Conservation (phyloP, 2,113 vertebrate species). For the Naja naja region DNA sequence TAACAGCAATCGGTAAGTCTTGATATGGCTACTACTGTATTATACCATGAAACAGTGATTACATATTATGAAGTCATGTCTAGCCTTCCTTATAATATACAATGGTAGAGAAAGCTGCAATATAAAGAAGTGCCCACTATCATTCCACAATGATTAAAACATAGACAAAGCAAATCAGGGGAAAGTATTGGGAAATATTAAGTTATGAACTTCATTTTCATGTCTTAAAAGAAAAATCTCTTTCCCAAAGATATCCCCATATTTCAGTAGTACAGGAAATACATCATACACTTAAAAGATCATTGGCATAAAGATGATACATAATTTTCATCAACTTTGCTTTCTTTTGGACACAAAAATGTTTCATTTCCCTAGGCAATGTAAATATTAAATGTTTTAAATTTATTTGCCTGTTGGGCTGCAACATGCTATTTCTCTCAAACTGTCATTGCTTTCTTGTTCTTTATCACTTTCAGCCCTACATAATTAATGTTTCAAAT, state of each 20-base stretch:
- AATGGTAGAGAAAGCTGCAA: neutral
- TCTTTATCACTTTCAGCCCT: neutral
- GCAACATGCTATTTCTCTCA: neutral
- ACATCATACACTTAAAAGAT: neutral
- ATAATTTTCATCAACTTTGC: neutral
- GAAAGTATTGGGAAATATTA: neutral
- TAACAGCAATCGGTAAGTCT: neutral
- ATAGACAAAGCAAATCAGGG: neutral
- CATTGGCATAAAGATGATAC: neutral
- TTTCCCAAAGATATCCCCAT: neutral
- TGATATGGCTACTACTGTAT: neutral
- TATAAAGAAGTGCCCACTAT: neutral
- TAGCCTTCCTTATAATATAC: neutral
- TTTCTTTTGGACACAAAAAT: neutral
- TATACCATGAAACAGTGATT: constrained; percentile 16
- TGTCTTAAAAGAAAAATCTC: neutral
- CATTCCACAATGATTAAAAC: neutral
- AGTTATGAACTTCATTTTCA: neutral
- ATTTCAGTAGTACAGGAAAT: neutral
- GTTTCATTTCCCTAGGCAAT: neutral
- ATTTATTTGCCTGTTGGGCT: neutral
- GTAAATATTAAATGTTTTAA: neutral
- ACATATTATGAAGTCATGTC: neutral
- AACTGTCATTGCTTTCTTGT: neutral
- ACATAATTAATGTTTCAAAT: neutral